phyloP scores from a whole-genome alignment of 2,888 invertebrate species.

The Ophonus ardosiacus region DNA sequence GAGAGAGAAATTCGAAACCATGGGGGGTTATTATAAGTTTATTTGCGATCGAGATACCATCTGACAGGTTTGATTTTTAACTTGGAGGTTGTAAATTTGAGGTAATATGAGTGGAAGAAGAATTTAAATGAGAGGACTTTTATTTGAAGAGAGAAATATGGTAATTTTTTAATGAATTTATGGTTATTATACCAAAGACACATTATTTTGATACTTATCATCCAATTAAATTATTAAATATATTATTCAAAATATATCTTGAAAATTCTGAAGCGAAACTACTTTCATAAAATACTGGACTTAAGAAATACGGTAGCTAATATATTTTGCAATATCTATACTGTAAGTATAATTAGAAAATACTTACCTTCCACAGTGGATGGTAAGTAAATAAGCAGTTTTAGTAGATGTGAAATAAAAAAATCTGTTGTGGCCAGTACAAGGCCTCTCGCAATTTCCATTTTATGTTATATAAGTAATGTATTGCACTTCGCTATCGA shows the following conservation, averaged over 20 bases:
- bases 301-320: too few species aligned
- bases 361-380: too few species aligned
- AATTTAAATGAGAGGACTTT: not conserved
- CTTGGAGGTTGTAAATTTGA: constrained; percentile 11
- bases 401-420: too few species aligned
- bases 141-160: not conserved
- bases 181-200: not conserved
- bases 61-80: constrained; percentile 35
- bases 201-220: not conserved
- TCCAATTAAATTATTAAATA: constrained; percentile 9
- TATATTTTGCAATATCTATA: too few species aligned
- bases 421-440: too few species aligned
- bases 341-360: too few species aligned
- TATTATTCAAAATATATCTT: not conserved
- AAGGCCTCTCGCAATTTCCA: too few species aligned
- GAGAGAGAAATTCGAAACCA: constrained; percentile 6
- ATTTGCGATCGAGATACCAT: constrained; percentile 35
- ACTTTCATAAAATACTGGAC: too few species aligned
- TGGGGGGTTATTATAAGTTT: constrained; percentile 44
- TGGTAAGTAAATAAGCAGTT: too few species aligned
- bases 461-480: too few species aligned
- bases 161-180: constrained; percentile 11
- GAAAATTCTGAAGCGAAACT: too few species aligned
- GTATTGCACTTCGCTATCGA: too few species aligned
- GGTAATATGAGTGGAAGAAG: constrained; percentile 1